Conservation (phyloP, 2,797 vertebrate genomes). For the Smutsia gigantea region DNA sequence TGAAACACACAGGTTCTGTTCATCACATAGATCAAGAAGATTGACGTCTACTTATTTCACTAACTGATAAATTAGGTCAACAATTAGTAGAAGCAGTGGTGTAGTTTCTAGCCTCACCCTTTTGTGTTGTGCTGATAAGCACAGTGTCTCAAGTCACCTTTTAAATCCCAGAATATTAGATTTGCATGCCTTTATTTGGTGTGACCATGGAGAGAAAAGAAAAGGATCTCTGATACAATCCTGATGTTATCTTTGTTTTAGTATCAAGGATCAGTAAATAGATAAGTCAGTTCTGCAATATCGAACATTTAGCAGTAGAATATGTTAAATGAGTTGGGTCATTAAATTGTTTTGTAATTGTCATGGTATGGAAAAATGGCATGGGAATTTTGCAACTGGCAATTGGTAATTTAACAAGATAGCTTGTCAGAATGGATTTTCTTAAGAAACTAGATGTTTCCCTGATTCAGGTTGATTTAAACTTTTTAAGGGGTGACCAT, state of each 20-base stretch:
- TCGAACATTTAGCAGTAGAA: constrained; percentile 5
- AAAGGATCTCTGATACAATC: not conserved
- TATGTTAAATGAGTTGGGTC: not conserved
- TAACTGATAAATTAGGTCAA: constrained; percentile 76
- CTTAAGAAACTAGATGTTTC: constrained; percentile 16
- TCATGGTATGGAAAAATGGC: not conserved
- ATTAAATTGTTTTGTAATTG: constrained; percentile 30
- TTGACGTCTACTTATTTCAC: constrained; percentile 65
- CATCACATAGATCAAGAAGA: constrained; percentile 74
- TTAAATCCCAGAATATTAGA: not conserved
- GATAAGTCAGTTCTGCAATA: not conserved
- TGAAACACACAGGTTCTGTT: constrained; percentile 64
- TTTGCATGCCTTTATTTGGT: not conserved
- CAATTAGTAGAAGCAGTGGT: constrained; percentile 65
- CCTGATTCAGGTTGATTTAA: constrained; percentile 26
- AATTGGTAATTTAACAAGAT: constrained; percentile 18
- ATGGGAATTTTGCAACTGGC: not conserved
- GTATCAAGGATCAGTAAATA: constrained; percentile 14
- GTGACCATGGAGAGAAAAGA: not conserved
- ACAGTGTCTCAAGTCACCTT: not conserved
- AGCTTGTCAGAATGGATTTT: constrained; percentile 32
- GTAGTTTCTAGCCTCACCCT: not conserved
- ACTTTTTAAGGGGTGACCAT: not conserved
- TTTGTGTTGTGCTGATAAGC: not conserved
- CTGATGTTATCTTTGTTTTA: constrained; percentile 19